Base-by-base conservation (phyloP, 2,113 vertebrate species). In the Mormoops blainvillei region DNA sequence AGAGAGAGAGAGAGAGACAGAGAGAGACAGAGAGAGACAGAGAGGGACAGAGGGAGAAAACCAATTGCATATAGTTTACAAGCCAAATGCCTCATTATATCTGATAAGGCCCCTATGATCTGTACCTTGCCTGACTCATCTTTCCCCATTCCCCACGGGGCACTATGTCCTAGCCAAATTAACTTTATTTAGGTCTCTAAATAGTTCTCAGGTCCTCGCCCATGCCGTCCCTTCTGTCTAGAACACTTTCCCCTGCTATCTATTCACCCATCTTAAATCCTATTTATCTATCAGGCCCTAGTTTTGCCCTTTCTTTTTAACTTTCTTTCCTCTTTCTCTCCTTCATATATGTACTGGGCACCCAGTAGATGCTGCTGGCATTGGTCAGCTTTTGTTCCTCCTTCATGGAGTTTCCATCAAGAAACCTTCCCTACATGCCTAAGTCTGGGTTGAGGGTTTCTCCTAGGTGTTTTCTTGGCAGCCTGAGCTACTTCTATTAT, bases 71-170 rank as follows among this genome's bases (percentile, higher is more conserved):
- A 52, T 68, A 93, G 38, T 86, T 68, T 81, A 78, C 10, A 68
- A 45, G 89, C 78, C 84, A 89, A 84, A 86, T 33, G 31, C 94
- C 97, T 96, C 97, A 96, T 96, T 96, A 97, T 89, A 94, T 87
- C 70, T 80, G 63, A 83, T 73, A 65, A 89, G 97, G 78, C 65
- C 74, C 81, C 84, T 89, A 70, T 84, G 92, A 87, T 89, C 84
- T 90, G 92, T 70, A 71, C 80, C 71, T 74, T 91, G 86, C 20
- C 84, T 7, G 3, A 91, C 91, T 93, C 94, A 85, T 96, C 97
- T 95, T 95, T 97, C 92, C 63, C 80, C 63, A 4, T 76, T 91
- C 80, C 92, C 92, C 74, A 33, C 43, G 80, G 83, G 86, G 96
- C 83, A 94, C 82, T 70, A 68, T 87, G 95, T 87, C 89, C 94